Base-by-base conservation (phyloP, 1,140 invertebrate genomes). In the Megathymus violae region DNA sequence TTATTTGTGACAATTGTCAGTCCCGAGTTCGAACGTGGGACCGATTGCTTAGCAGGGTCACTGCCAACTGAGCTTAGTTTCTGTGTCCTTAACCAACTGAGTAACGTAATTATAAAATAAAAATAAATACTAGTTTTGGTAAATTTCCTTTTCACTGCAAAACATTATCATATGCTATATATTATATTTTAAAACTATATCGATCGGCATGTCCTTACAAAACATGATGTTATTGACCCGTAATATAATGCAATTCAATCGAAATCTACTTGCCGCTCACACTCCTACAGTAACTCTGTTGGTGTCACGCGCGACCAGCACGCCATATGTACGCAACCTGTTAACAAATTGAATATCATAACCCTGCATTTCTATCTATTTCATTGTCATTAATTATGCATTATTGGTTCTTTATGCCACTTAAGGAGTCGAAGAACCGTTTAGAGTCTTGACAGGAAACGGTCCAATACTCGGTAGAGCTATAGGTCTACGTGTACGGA, bases 241-340 rank as follows among this genome's bases (percentile, higher is more conserved):
- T 31, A 56, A 44, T 44, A 25, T 19, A 48, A 31, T 36, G 13
- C 27, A 31, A 56, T 56, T 31, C 22, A 56, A 56, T 56, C 14
- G 46, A 48, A 54, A 41, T 44, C 36, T 25, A 41, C 54, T 61
- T 56, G 41, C 36, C 22, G 31, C 31, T 31, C 58, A 67, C 64
- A n/a, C n/a, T n/a, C 54, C 71, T 73, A 31, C 7, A 3, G 4
- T 7, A 4, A 67, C 66, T 74, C 59, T 40, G 64, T 50, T 31
- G 51, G 22, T 43, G 64, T 73, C 74, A 78, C 65, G 78, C 51
- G 46, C 67, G 13, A 41, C 34, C 25, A 62, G 64, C 70, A 65
- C 68, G 63, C 25, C 27, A 56, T 11, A 50, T 44, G 66, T 62
- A 79, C 69, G 73, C 58, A 71, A 27, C 40, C 47, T 67, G 74